Evolutionary conservation across 2,797 vertebrate species (phyloP).

Genomic region (Sebastolobus alascanus): DNA sequence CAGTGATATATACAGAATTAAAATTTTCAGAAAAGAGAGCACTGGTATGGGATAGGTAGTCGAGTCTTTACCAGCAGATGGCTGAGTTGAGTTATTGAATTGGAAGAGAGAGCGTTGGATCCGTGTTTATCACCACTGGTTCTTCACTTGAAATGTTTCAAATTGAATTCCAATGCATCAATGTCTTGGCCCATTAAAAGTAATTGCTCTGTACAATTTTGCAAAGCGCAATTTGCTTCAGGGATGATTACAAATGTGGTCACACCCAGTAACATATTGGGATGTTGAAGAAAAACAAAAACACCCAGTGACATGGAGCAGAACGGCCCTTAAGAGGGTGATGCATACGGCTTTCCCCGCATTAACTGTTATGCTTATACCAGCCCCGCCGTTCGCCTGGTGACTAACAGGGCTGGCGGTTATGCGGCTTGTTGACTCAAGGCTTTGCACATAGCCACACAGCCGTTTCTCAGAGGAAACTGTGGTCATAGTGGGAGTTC

Average conservation of each 20-base stretch:
- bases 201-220: conserved; percentile 22
- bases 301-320: conserved; percentile 45
- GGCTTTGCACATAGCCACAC: conserved; percentile 78
- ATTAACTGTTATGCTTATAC: conserved; percentile 63
- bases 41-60: not conserved
- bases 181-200: conserved; percentile 9
- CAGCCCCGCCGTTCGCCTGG: conserved; percentile 60
- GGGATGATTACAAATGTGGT: conserved; percentile 42
- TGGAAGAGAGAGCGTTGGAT: not conserved
- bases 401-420: conserved; percentile 80
- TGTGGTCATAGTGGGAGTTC: conserved; percentile 83
- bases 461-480: conserved; percentile 81
- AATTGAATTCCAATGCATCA: not conserved
- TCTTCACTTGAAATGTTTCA: conserved; percentile 28
- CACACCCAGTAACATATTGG: conserved; percentile 51
- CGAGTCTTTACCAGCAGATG: not conserved
- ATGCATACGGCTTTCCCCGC: conserved; percentile 51
- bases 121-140: not conserved
- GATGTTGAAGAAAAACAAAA: conserved; percentile 58
- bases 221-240: conserved; percentile 29
- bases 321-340: conserved; percentile 38
- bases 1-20: not conserved
- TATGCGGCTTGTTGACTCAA: conserved; percentile 80
- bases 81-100: not conserved
- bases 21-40: not conserved